These are phyloP conservation scores for Cantharis nigra DNA, from an alignment of 2,888 invertebrate species.

Conservation along the genomic window DNA sequence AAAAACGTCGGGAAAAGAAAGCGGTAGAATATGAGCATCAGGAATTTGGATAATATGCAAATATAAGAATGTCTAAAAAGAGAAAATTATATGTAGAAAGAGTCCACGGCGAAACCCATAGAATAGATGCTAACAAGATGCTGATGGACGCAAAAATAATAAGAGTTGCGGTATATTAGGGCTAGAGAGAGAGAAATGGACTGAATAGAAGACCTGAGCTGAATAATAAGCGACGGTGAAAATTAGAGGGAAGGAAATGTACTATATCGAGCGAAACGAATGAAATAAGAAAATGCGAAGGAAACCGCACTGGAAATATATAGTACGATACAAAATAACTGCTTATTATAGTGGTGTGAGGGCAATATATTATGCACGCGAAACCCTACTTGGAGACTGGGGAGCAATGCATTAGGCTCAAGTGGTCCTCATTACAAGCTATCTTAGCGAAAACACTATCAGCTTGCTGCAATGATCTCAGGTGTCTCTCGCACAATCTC, in stretches of 20 bases:
- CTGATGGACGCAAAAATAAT: constrained; percentile 51
- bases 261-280: constrained; percentile 39
- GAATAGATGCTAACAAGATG: constrained; percentile 49
- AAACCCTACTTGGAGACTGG: constrained; percentile 33
- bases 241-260: constrained; percentile 41
- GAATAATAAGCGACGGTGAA: constrained; percentile 50
- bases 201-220: constrained; percentile 38
- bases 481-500: constrained; percentile 36
- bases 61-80: constrained; percentile 46
- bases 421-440: constrained; percentile 32
- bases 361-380: constrained; percentile 32
- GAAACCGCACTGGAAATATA: constrained; percentile 33
- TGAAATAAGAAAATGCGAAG: constrained; percentile 37
- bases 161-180: constrained; percentile 39
- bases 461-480: constrained; percentile 27
- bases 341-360: constrained; percentile 35
- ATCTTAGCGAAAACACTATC: constrained; percentile 27
- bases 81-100: constrained; percentile 47
- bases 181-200: constrained; percentile 34
- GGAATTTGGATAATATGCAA: constrained; percentile 46
- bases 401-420: constrained; percentile 43
- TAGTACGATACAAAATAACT: constrained; percentile 33
- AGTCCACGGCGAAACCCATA: constrained; percentile 34
- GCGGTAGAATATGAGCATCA: constrained; percentile 37
- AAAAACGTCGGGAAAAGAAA: constrained; percentile 35